phyloP scores from a whole-genome alignment of 2,797 vertebrate species.

The Heterohyrax brucei region DNA sequence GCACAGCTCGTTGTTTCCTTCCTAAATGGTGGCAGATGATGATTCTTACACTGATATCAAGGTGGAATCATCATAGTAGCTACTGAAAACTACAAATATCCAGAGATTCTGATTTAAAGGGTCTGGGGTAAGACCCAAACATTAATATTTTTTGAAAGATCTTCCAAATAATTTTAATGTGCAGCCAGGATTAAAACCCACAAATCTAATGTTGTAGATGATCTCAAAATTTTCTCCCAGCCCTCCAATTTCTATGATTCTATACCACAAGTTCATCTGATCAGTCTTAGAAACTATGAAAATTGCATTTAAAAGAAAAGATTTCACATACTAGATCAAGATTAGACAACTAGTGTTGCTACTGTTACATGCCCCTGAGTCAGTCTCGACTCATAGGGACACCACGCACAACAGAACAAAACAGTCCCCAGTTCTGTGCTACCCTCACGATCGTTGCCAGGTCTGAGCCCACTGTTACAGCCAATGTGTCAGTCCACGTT shows the following conservation, averaged over 20 bases:
- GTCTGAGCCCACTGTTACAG: too few relatives aligned
- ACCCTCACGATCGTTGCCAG: too few relatives aligned
- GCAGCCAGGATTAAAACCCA: conserved; percentile 12
- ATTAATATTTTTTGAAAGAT: neutral
- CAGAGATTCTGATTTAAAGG: conserved; percentile 39
- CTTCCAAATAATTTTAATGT: neutral
- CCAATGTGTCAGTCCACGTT: too few relatives aligned
- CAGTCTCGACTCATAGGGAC: too few relatives aligned
- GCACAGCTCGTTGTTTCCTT: neutral
- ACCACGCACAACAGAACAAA: too few relatives aligned
- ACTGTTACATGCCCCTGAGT: too few relatives aligned
- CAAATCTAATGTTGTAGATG: neutral
- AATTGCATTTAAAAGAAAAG: neutral
- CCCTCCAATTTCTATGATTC: conserved; percentile 1
- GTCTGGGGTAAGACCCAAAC: neutral
- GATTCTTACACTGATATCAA: neutral
- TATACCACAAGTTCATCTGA: neutral
- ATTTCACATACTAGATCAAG: conserved; percentile 1
- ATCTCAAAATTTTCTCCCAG: conserved; percentile 19
- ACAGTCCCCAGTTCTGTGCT: too few relatives aligned
- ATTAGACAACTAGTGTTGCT: neutral
- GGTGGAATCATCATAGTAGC: neutral
- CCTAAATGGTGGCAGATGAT: neutral
- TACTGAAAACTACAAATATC: neutral
- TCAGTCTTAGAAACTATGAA: conserved; percentile 14